These are phyloP conservation scores for Nerophis ophidion DNA, from an alignment of 2,113 vertebrate species.

Conservation along the genomic window DNA sequence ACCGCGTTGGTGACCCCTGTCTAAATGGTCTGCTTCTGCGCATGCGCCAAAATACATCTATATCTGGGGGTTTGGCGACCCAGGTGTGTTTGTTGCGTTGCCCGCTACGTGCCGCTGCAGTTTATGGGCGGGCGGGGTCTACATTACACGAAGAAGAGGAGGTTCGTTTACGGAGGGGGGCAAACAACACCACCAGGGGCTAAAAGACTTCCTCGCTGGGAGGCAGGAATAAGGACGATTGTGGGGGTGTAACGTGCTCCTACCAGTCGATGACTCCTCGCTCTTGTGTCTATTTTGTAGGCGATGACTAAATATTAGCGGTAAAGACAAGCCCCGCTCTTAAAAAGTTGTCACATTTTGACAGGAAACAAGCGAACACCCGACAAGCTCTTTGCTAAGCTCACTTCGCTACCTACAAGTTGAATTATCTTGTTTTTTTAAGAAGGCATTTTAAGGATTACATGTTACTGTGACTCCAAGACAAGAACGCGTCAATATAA, in stretches of 20 bases:
- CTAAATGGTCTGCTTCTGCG: not conserved
- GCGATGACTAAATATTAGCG: too few species aligned
- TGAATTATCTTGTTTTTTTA: not conserved
- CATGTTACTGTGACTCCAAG: conserved; percentile 29
- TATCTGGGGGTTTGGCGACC: not conserved
- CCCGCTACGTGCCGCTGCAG: not conserved
- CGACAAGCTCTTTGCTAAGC: too few species aligned
- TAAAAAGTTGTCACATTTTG: too few species aligned
- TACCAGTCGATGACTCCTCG: too few species aligned
- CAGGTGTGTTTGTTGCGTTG: not conserved
- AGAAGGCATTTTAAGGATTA: not conserved
- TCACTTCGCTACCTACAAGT: not conserved
- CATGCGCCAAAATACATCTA: not conserved
- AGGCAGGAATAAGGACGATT: not conserved
- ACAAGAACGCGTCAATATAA: not conserved
- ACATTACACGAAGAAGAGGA: not conserved
- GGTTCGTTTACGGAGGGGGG: not conserved
- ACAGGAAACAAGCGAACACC: too few species aligned
- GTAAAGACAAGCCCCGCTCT: too few species aligned
- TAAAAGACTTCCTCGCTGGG: not conserved
- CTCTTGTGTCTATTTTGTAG: too few species aligned
- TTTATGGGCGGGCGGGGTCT: conserved; percentile 1
- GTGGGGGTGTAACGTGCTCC: too few species aligned
- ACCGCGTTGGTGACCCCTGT: too few species aligned
- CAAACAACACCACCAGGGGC: not conserved